Conservation (phyloP, 2,797 vertebrate species). For the Gastrophryne carolinensis region DNA sequence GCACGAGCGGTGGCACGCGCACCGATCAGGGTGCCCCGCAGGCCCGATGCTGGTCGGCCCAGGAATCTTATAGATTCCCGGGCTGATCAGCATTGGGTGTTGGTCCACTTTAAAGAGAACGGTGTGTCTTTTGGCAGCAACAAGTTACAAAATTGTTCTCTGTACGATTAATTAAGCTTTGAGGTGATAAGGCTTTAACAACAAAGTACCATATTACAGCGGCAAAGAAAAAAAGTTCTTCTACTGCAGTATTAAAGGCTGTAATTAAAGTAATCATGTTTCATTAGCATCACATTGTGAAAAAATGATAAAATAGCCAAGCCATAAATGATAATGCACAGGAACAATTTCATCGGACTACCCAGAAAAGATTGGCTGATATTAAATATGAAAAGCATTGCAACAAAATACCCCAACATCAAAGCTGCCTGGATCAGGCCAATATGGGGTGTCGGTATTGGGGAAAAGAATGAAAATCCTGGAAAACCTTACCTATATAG, state of each 20-base stretch:
- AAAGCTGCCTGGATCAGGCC: neutral
- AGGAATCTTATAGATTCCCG: too few relatives aligned
- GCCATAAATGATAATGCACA: neutral
- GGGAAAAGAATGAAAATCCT: too few relatives aligned
- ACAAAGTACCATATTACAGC: neutral
- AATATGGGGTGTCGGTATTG: too few relatives aligned
- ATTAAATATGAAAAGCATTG: neutral
- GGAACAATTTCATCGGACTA: neutral
- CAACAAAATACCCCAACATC: neutral
- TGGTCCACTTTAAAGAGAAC: too few relatives aligned
- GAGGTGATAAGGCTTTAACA: neutral
- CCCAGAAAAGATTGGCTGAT: neutral
- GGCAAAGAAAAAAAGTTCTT: slow-evolving; percentile 2
- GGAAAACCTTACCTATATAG: too few relatives aligned
- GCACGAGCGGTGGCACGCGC: too few relatives aligned
- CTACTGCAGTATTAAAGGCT: neutral
- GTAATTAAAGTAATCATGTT: slow-evolving; percentile 34
- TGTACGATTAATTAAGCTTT: slow-evolving; percentile 26
- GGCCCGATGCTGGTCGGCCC: too few relatives aligned
- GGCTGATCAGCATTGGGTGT: too few relatives aligned
- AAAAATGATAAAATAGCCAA: slow-evolving; percentile 18
- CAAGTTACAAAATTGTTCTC: slow-evolving; percentile 16
- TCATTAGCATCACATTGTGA: slow-evolving; percentile 32
- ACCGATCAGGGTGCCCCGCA: too few relatives aligned
- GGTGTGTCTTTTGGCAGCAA: too few relatives aligned